Conservation (phyloP, 2,113 vertebrate genomes). For the Catharus bicknelli region DNA sequence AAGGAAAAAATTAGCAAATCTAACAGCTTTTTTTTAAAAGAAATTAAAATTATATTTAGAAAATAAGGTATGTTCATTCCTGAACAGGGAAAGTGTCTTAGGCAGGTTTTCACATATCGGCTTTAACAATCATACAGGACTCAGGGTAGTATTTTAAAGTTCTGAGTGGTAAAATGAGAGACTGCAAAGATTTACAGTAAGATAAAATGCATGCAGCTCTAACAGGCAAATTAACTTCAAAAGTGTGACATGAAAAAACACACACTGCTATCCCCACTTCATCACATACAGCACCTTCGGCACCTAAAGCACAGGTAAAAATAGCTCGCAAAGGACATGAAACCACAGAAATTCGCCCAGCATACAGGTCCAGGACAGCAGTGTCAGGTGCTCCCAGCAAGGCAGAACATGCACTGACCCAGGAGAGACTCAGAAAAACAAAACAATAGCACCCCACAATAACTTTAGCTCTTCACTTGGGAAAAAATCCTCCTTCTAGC, state of each 20-base stretch:
- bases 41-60: not conserved
- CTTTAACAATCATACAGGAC: not conserved
- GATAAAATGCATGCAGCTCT: constrained; percentile 45
- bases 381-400: not conserved
- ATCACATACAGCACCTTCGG: not conserved
- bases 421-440: constrained; percentile 48
- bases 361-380: not conserved
- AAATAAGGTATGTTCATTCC: constrained; percentile 24
- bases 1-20: not conserved
- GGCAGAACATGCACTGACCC: not conserved
- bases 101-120: constrained; percentile 8
- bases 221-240: constrained; percentile 48
- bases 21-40: not conserved
- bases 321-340: not conserved
- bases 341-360: constrained; percentile 29
- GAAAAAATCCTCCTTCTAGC: not conserved
- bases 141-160: constrained; percentile 46
- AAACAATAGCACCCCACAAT: constrained; percentile 28
- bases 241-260: not conserved
- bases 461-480: constrained; percentile 63
- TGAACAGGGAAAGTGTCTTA: not conserved
- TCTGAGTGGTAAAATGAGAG: not conserved
- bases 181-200: constrained; percentile 20
- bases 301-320: not conserved
- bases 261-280: not conserved